A percentile compares a stretch with the other conserved stretches of the same genome.
Evolutionary conservation across 2,888 invertebrate species (phyloP).

Genomic region (Melipona beecheii): DNA sequence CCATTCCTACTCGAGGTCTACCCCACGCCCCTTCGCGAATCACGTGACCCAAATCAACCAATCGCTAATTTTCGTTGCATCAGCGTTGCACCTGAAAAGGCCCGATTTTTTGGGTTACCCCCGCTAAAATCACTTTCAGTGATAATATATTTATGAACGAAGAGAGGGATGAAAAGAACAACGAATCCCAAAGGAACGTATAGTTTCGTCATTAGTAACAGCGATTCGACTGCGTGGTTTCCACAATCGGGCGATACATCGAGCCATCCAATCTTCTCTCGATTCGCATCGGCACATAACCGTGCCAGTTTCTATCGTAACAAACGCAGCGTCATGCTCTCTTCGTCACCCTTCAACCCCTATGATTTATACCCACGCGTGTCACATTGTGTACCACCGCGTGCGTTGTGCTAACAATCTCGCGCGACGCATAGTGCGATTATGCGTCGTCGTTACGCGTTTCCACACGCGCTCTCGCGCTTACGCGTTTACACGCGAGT

Average conservation of each 20-base stretch:
- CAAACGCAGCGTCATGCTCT: constrained; percentile 14
- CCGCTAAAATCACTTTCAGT: too few relatives aligned
- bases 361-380: constrained; percentile 50
- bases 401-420: constrained; percentile 51
- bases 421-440: constrained; percentile 15
- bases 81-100: too few relatives aligned
- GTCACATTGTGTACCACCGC: constrained; percentile 47
- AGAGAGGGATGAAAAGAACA: background rate
- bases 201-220: constrained; percentile 10
- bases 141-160: background rate
- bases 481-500: background rate
- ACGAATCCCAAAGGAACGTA: background rate
- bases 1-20: too few relatives aligned
- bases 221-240: background rate
- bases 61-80: too few relatives aligned
- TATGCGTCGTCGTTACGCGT: constrained; percentile 38
- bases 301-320: background rate
- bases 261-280: constrained; percentile 7
- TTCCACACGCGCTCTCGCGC: background rate
- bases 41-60: too few relatives aligned
- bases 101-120: too few relatives aligned
- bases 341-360: constrained; percentile 13
- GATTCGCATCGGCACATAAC: background rate
- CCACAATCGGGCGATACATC: constrained; percentile 11
- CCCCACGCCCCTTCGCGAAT: too few relatives aligned